Conservation (phyloP, 2,888 invertebrate species). For the Noctua janthe region DNA sequence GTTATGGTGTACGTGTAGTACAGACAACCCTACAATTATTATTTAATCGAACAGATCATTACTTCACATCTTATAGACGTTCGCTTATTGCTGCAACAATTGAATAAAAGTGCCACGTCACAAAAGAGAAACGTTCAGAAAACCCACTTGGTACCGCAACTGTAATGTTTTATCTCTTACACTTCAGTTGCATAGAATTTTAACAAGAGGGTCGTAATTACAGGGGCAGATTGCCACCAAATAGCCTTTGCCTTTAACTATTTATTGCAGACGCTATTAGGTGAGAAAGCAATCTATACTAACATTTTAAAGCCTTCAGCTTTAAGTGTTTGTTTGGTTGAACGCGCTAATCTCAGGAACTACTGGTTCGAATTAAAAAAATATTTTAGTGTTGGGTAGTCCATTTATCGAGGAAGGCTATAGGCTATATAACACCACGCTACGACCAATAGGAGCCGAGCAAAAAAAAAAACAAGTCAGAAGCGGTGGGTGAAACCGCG, state of each 20-base stretch:
- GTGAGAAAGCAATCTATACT: background rate
- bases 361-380: too few relatives aligned
- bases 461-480: too few relatives aligned
- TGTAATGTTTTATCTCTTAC: background rate
- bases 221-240: background rate
- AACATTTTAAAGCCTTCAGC: too few relatives aligned
- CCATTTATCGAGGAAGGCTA: too few relatives aligned
- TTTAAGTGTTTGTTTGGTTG: too few relatives aligned
- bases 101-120: background rate
- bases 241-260: background rate
- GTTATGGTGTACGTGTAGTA: background rate
- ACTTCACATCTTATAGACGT: slow-evolving; percentile 14
- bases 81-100: slow-evolving; percentile 14
- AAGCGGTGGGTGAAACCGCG: too few relatives aligned
- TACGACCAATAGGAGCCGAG: background rate
- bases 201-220: background rate
- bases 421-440: too few relatives aligned
- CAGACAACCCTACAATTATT: slow-evolving; percentile 32
- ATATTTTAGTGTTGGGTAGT: too few relatives aligned
- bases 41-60: slow-evolving; percentile 34
- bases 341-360: too few relatives aligned
- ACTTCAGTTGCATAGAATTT: background rate
- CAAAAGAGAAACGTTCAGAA: background rate
- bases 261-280: background rate
- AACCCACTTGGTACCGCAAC: background rate